Evolutionary conservation across 2,888 invertebrate genomes (phyloP).

Genomic region (Kuschelorhynchus macadamiae): DNA sequence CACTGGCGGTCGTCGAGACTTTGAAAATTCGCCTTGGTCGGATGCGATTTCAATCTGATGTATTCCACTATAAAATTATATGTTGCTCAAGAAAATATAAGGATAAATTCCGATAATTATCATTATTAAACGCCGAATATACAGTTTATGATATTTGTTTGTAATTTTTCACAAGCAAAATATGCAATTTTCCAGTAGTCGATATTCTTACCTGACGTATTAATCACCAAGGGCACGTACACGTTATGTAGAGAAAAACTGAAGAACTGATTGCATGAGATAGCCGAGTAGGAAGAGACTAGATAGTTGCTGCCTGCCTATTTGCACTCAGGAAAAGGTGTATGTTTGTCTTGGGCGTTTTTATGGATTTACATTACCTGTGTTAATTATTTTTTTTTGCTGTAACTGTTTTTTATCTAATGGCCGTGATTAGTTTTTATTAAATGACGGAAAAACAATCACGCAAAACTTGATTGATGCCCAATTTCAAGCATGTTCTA

Average conservation of each 20-base stretch:
- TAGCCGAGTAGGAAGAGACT: too few species aligned
- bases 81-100: slow-evolving; percentile 67
- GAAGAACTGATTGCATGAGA: too few species aligned
- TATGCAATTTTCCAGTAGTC: slow-evolving; percentile 71
- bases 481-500: too few species aligned
- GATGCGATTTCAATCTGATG: slow-evolving; percentile 63
- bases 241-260: slow-evolving; percentile 14
- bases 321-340: too few species aligned
- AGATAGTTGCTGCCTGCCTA: too few species aligned
- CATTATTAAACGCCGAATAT: slow-evolving; percentile 69
- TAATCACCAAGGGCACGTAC: slow-evolving; percentile 35
- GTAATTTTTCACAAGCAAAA: slow-evolving; percentile 69
- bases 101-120: slow-evolving; percentile 70
- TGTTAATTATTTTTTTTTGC: too few species aligned
- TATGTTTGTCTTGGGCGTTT: too few species aligned
- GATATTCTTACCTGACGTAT: slow-evolving; percentile 56
- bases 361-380: too few species aligned
- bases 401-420: too few species aligned
- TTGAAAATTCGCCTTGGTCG: slow-evolving; percentile 54
- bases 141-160: slow-evolving; percentile 70
- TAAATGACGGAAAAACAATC: too few species aligned
- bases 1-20: slow-evolving; percentile 48
- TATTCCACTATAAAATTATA: slow-evolving; percentile 66
- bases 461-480: too few species aligned
- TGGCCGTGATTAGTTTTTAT: too few species aligned